These are phyloP conservation scores for Pristis pectinata DNA, from an alignment of 2,797 vertebrate genomes.

Conservation along the genomic window DNA sequence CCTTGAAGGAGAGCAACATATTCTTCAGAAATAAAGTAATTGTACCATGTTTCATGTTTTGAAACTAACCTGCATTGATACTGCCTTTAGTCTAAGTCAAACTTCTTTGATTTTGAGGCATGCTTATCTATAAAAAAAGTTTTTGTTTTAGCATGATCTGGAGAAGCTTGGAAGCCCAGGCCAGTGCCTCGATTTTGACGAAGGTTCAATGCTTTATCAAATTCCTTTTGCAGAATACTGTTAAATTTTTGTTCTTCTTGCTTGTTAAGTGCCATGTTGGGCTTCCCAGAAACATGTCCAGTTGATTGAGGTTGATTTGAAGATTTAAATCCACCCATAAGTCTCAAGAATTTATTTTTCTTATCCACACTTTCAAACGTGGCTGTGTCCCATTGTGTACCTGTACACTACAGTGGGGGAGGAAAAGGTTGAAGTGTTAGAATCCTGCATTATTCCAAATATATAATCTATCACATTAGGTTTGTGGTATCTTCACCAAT, in stretches of 20 bases:
- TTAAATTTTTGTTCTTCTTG: slow-evolving; percentile 63
- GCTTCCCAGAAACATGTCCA: slow-evolving; percentile 27
- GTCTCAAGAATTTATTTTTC: slow-evolving; percentile 81
- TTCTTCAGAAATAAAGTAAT: not conserved
- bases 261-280: slow-evolving; percentile 73
- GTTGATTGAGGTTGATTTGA: slow-evolving; percentile 42
- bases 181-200: slow-evolving; percentile 62
- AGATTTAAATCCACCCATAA: slow-evolving; percentile 86
- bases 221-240: slow-evolving; percentile 70
- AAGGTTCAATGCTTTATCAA: slow-evolving; percentile 71
- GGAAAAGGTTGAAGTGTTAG: slow-evolving; percentile 23
- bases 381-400: slow-evolving; percentile 83
- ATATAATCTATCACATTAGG: not conserved
- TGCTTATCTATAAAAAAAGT: slow-evolving; percentile 65
- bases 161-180: slow-evolving; percentile 65
- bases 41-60: not conserved
- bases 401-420: slow-evolving; percentile 44
- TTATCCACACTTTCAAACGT: slow-evolving; percentile 64
- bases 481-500: not conserved
- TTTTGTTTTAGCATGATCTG: slow-evolving; percentile 49
- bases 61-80: not conserved
- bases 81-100: slow-evolving; percentile 51
- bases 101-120: slow-evolving; percentile 64
- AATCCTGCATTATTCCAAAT: not conserved
- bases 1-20: not conserved